Evolutionary conservation across 2,113 vertebrate genomes (phyloP).

Genomic region (Phainopepla nitens): DNA sequence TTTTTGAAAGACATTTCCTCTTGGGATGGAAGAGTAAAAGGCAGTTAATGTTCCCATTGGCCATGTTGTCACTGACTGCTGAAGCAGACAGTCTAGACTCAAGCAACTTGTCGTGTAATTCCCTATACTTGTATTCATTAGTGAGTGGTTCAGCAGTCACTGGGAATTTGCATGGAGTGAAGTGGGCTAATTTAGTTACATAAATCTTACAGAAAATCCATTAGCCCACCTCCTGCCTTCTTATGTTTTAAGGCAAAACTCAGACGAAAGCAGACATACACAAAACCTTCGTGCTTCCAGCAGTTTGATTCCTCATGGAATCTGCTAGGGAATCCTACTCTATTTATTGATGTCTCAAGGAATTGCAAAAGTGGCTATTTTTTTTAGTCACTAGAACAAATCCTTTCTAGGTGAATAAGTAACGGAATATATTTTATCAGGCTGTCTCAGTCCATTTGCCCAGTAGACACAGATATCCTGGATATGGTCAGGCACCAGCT

Average conservation of each 20-base stretch:
- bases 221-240: neutral
- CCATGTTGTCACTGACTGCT: neutral
- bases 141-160: neutral
- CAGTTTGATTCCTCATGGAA: neutral
- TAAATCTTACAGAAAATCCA: neutral
- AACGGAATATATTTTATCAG: neutral
- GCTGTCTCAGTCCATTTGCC: neutral
- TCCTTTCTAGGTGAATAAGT: neutral
- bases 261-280: neutral
- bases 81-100: neutral
- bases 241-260: neutral
- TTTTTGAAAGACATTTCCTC: neutral
- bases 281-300: neutral
- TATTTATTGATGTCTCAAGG: neutral
- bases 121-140: conserved; percentile 26
- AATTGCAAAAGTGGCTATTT: neutral
- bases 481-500: neutral
- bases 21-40: neutral
- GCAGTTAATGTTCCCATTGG: neutral
- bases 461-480: neutral
- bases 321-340: neutral
- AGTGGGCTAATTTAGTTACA: conserved; percentile 34
- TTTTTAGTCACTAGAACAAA: neutral
- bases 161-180: conserved; percentile 15
- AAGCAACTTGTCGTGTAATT: conserved; percentile 8